phyloP scores from a whole-genome alignment of 2,113 vertebrate species.

The Megaceryle maxima region DNA sequence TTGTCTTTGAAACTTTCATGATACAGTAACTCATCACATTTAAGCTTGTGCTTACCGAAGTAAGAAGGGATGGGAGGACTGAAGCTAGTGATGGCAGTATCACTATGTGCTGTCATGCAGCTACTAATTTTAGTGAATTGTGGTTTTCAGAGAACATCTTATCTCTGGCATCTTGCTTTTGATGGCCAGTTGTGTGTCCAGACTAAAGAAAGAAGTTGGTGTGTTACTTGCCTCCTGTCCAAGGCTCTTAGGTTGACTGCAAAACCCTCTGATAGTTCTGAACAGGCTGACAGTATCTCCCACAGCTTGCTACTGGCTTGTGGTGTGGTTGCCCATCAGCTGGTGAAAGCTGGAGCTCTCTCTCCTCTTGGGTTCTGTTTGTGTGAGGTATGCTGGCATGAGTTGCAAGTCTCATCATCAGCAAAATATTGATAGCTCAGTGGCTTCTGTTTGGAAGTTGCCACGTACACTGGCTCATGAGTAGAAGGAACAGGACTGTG shows the following conservation, averaged over 20 bases:
- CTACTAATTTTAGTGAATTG: not conserved
- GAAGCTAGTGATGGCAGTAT: not conserved
- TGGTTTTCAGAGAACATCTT: not conserved
- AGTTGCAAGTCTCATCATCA: not conserved
- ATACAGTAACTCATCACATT: not conserved
- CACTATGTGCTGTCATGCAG: not conserved
- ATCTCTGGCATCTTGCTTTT: not conserved
- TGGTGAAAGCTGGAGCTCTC: not conserved
- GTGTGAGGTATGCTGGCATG: not conserved
- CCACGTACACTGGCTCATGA: not conserved
- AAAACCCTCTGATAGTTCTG: not conserved
- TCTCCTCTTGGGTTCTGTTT: not conserved
- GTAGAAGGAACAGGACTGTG: not conserved
- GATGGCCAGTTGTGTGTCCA: not conserved
- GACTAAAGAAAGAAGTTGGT: not conserved
- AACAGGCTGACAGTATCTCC: rapidly evolving
- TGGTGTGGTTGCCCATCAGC: not conserved
- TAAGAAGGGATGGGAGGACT: not conserved
- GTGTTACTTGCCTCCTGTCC: not conserved
- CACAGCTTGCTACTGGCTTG: not conserved
- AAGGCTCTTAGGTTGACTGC: not conserved
- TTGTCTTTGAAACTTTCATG: not conserved
- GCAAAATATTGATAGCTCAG: not conserved
- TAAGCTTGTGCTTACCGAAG: not conserved
- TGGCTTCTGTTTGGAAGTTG: not conserved